These are phyloP conservation scores for Arctia plantaginis DNA, from an alignment of 2,888 invertebrate species.

Conservation along the genomic window DNA sequence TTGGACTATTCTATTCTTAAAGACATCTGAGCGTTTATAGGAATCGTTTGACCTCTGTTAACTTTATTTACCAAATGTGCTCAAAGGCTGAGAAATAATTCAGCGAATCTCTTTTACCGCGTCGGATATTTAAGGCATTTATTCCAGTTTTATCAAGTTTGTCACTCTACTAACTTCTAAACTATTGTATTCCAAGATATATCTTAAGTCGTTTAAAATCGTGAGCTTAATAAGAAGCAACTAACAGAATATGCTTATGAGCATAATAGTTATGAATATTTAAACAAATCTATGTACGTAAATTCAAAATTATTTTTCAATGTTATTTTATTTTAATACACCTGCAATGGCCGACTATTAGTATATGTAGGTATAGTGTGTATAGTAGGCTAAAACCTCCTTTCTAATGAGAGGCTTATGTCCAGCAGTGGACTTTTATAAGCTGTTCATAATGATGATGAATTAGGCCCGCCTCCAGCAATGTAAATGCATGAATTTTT, in stretches of 20 bases:
- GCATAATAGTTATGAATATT: background rate
- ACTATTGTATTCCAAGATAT: background rate
- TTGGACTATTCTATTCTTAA: background rate
- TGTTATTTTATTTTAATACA: background rate
- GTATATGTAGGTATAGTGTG: too few species aligned
- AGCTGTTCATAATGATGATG: too few species aligned
- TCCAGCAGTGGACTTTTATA: too few species aligned
- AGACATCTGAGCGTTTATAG: background rate
- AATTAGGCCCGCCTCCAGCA: too few species aligned
- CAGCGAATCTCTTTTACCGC: background rate
- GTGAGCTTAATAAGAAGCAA: too few species aligned
- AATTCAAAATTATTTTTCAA: background rate
- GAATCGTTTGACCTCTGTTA: background rate
- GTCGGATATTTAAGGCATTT: background rate
- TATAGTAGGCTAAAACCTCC: too few species aligned
- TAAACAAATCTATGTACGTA: background rate
- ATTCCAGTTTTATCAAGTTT: background rate
- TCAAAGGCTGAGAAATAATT: background rate
- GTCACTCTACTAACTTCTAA: background rate
- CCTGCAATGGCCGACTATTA: too few species aligned
- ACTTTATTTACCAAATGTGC: background rate
- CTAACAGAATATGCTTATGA: too few species aligned
- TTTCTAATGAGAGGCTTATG: too few species aligned
- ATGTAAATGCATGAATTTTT: background rate
- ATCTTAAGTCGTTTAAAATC: background rate